Percentiles rank a stretch among this genome's conserved stretches.
phyloP scores from a whole-genome alignment of 2,888 invertebrate genomes.

The Pyralis farinalis region DNA sequence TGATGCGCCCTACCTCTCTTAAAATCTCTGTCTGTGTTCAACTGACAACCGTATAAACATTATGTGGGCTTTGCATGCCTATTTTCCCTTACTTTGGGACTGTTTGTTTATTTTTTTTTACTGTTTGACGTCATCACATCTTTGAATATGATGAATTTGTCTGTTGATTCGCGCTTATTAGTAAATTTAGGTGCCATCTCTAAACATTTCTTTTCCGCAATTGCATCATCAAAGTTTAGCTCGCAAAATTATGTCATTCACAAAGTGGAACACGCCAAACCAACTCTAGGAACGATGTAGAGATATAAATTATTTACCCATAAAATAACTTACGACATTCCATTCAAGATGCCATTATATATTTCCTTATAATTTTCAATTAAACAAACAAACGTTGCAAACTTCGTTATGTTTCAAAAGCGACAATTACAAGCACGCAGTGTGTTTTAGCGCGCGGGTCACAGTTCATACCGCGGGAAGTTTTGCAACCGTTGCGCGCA shows the following conservation, averaged over 20 bases:
- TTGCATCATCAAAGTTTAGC: slow-evolving; percentile 3
- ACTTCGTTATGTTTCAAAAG: slow-evolving; percentile 12
- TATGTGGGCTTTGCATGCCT: no score
- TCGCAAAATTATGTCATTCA: background rate
- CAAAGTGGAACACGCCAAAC: background rate
- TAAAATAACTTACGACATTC: slow-evolving; percentile 15
- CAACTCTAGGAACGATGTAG: background rate
- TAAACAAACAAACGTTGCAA: slow-evolving; percentile 8
- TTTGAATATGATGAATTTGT: no score
- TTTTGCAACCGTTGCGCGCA: slow-evolving; percentile 10
- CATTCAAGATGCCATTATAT: slow-evolving; percentile 10
- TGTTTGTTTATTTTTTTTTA: no score
- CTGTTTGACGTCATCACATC: no score
- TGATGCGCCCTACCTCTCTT: no score
- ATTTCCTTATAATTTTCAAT: slow-evolving; percentile 7
- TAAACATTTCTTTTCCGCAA: slow-evolving; percentile 5
- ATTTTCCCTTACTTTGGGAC: no score
- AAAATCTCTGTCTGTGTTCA: no score
- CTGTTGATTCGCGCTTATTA: background rate
- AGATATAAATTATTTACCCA: background rate
- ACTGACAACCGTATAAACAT: no score
- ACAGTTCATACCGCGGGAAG: slow-evolving; percentile 23
- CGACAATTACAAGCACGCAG: slow-evolving; percentile 34
- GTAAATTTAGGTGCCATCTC: background rate
- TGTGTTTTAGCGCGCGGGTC: slow-evolving; percentile 20